Evolutionary conservation across 2,888 invertebrate species (phyloP).

Genomic region (Perithous albicinctus): DNA sequence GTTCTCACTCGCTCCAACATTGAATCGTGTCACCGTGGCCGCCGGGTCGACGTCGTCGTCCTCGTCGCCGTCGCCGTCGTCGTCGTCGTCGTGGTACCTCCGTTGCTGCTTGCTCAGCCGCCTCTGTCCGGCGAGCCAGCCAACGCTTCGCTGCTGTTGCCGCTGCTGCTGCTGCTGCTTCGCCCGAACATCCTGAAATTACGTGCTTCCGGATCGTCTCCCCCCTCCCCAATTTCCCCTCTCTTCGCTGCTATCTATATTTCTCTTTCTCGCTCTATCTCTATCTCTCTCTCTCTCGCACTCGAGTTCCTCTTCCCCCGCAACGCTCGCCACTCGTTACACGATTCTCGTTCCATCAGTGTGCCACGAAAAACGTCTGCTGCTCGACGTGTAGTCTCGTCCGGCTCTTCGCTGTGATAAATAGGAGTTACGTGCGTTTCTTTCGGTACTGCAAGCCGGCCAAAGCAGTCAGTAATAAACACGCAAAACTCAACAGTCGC

Average conservation of each 20-base stretch:
- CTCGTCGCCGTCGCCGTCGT: slow-evolving; percentile 1
- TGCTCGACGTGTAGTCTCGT: slow-evolving; percentile 30
- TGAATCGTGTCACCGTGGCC: not conserved
- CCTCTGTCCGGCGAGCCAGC: slow-evolving; percentile 21
- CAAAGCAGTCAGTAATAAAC: no score
- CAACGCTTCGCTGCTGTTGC: slow-evolving; percentile 32
- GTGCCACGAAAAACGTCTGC: slow-evolving; percentile 53
- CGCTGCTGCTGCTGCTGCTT: slow-evolving; percentile 32
- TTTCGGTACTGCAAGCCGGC: not conserved
- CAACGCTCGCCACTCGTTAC: slow-evolving; percentile 23
- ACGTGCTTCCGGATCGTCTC: slow-evolving; percentile 65
- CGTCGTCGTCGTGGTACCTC: slow-evolving; percentile 21
- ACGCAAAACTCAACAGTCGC: no score
- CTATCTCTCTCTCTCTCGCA: slow-evolving; percentile 3
- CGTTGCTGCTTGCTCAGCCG: slow-evolving; percentile 6
- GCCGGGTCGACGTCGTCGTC: slow-evolving; percentile 27
- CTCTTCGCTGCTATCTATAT: slow-evolving; percentile 22
- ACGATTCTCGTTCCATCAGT: slow-evolving; percentile 51
- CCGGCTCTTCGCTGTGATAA: slow-evolving; percentile 22
- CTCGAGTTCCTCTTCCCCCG: slow-evolving; percentile 7
- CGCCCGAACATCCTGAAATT: slow-evolving; percentile 64
- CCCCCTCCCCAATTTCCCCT: slow-evolving; percentile 32
- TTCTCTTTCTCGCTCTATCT: slow-evolving; percentile 27
- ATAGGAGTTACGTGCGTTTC: slow-evolving; percentile 27
- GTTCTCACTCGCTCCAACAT: slow-evolving; percentile 35